Base-by-base conservation (phyloP, 1,140 invertebrate species). In the Drosophila equinoxialis region DNA sequence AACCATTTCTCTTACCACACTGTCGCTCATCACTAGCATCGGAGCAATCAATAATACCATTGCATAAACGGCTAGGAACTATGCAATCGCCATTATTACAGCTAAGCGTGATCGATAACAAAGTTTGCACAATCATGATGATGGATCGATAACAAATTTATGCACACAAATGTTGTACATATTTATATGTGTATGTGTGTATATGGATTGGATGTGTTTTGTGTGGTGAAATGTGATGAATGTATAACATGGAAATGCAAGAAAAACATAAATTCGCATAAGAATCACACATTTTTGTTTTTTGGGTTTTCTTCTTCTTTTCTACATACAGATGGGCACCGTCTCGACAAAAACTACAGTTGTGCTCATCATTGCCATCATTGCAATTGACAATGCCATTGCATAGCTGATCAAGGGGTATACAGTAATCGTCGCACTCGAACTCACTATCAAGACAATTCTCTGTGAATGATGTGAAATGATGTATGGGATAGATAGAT, bases 371-470 rank as follows among this genome's bases (percentile, higher is more conserved):
- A 74, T 95, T 95, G 90, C 94, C 94, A 92, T 96, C 95, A 41
- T 94, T 92, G 93, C 96, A 97, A 90, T 97, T 94, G 82, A 93
- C 92, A 83, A 95, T 94, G 81, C 95, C 96, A 92, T 98, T 96
- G 93, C 97, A 98, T 71, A 94, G 93, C 92, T 95, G 94, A 58
- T 94, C 93, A 63, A 93, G 92, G 33, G 94, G 93, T 82, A 97
- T 95, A 93, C 96, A 98, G 92, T 94, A 93, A 76, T 95, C 94
- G 77, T 90, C 91, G 83, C 94, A 94, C 63, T 90, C 83, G 81
- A 94, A 94, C 74, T 94, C 89, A 73, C 78, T 79, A 61, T 85
- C 81, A 65, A 83, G 80, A 73, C 91, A 92, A 77, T 85, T 79
- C 57, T 90, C 91, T 92, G 86, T 74, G 79, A 74, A 80, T 71